phyloP scores from a whole-genome alignment of 2,113 vertebrate genomes.

The Promerops cafer region DNA sequence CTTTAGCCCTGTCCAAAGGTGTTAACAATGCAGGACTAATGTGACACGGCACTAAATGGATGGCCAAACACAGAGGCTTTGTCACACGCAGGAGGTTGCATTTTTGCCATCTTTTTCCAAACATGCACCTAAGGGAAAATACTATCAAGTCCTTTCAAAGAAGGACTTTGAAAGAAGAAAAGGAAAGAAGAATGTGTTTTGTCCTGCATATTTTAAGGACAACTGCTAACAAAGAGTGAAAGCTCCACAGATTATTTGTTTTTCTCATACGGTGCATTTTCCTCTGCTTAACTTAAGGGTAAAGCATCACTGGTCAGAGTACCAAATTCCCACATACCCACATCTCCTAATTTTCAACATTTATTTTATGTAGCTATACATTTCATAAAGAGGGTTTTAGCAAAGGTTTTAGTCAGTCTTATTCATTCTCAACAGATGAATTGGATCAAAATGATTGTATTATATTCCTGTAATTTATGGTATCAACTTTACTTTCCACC shows the following conservation, averaged over 20 bases:
- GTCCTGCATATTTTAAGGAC: neutral
- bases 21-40: constrained; percentile 34
- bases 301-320: neutral
- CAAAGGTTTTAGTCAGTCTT: neutral
- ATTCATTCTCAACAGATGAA: neutral
- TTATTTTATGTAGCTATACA: neutral
- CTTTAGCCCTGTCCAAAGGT: constrained; percentile 46
- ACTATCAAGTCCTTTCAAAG: neutral
- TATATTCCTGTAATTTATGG: neutral
- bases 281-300: neutral
- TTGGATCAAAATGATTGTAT: neutral
- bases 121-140: neutral
- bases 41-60: constrained; percentile 22
- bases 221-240: neutral
- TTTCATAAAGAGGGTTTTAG: neutral
- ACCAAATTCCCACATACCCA: neutral
- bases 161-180: neutral
- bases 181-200: neutral
- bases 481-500: neutral
- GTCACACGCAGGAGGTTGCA: neutral
- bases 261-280: neutral
- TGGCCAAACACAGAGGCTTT: constrained; percentile 27
- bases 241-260: neutral
- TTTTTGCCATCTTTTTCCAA: neutral
- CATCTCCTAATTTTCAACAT: neutral